Conservation (phyloP, 2,888 invertebrate species). For the Lagria hirta region DNA sequence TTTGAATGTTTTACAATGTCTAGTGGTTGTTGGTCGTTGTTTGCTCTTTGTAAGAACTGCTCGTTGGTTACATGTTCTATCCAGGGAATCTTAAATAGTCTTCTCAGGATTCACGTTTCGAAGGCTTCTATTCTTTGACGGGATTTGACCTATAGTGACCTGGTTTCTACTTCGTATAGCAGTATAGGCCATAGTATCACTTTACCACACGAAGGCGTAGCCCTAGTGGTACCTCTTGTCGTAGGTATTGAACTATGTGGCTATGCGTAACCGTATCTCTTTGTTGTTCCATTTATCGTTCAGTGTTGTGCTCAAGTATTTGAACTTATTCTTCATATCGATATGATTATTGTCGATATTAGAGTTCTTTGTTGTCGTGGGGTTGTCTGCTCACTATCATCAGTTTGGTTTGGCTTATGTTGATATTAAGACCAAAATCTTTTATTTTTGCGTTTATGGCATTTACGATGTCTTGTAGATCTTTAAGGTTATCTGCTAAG, state of each 20-base stretch:
- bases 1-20: no score
- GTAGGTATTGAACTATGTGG: slow-evolving; percentile 1
- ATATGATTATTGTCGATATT: not conserved
- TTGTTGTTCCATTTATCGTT: slow-evolving; percentile 1
- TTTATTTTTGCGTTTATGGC: slow-evolving; percentile 6
- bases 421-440: slow-evolving; percentile 15
- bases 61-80: no score
- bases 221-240: no score
- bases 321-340: not conserved
- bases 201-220: not conserved
- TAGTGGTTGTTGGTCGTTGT: no score
- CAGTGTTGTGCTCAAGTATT: slow-evolving; percentile 1
- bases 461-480: slow-evolving; percentile 14
- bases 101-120: no score
- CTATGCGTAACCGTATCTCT: not conserved
- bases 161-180: no score
- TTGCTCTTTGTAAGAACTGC: no score
- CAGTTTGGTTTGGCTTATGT: slow-evolving; percentile 21
- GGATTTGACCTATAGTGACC: no score
- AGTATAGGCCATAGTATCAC: not conserved
- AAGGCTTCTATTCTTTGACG: no score
- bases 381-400: slow-evolving; percentile 11
- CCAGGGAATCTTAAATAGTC: no score
- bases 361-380: not conserved
- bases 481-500: slow-evolving; percentile 16